Evolutionary conservation across 2,113 vertebrate species (phyloP).

Genomic region (human (Homo sapiens)): GRCh38 chr12:28407501-28408000

Average conservation of each 20-base stretch:
- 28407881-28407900: background rate
- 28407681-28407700: background rate
- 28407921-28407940: background rate
- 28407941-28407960: no score
- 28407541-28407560: background rate
- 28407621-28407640: background rate
- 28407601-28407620: background rate
- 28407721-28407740: background rate
- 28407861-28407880: background rate
- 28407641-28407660: background rate
- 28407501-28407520: no score
- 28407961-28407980: no score
- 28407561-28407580: background rate
- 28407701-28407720: background rate
- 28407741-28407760: background rate
- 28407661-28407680: background rate
- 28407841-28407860: background rate
- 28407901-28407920: background rate
- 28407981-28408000: no score
- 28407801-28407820: background rate
- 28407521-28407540: no score
- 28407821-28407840: background rate
- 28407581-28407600: background rate
- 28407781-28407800: background rate
- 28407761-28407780: background rate